Evolutionary conservation across 2,888 invertebrate species (phyloP), one percentile per base, ranked within the genome.

Genomic region (Oasisia sp.): DNA sequence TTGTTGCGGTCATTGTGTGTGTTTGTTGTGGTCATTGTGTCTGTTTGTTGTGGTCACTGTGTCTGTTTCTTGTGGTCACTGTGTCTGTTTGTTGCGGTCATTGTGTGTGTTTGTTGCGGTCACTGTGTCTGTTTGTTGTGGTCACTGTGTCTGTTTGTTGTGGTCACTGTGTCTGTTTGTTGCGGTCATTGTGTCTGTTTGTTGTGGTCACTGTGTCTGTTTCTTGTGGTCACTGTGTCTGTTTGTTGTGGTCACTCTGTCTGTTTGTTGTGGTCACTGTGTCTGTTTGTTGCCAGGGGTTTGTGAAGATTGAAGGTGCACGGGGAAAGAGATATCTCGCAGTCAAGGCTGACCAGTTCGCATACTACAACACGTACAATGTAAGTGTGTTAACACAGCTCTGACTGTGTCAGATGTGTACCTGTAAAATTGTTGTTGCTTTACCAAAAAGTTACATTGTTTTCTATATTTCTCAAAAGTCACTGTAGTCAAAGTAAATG

Each of bases 351-450:
- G 95, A 95, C 58, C 95, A 93, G 44, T 94, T 96, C 58, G 95
- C 95, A 91, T 96, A 95, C 93, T 96, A 95, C 94, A 95, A 95
- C 92, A 94, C 94, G 45, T 93, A 94, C 92, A 95, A 95, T 93
- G 96, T 96, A 93, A 94, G 93, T 94, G 38, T 91, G 44, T 50
- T 11, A 38, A 50, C 50, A 50, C 50, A 50, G 1, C 5, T 50
- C 50, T 50, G 5, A 50, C 50, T 50, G 50, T 50, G 9, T 8
- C 50, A 27, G 74, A 27, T 74, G 74, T 74, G 74, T 74, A n/a
- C 27, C 27, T 27, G 74, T 74, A 74, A n/a, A 74, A 74, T 27
- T 74, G 74, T 74, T 19, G 27, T 74, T 19, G 74, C 74, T 7
- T 74, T 74, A 27, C 74, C 19, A 19, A 3, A 56, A 11, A 56